Base-by-base conservation (phyloP, 2,797 vertebrate species). In the Adrianichthys oophorus region DNA sequence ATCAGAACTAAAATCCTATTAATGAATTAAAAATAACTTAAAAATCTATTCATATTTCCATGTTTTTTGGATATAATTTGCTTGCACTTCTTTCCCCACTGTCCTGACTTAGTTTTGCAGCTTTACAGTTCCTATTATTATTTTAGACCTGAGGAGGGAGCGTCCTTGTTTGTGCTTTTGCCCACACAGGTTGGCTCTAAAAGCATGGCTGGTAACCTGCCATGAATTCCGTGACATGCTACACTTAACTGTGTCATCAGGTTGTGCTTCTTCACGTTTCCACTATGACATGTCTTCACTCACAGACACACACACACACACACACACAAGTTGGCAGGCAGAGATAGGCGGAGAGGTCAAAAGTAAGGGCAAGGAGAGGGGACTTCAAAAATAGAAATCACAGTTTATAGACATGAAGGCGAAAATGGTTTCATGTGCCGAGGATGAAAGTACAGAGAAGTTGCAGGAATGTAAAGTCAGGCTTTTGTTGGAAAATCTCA, bases 41-140 rank as follows among this genome's bases (percentile, higher is more conserved):
- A 0, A 49, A 41, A 56, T 37, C 56, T 24, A 48, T 12, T 40
- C 15, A 50, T 4, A 52, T 8, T 29, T 19, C 5, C 18, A 21
- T 21, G 2, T 23, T 6, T 24, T 26, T 56, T 18, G 26, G 16
- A 8, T 2, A 1, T 19, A 6, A 56, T 18, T 43, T 3, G 32
- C 32, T 12, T 37, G 10, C 10, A 37, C 10, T 37, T 37, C 32
- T 37, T 12, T 37, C 10, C 32, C 12, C 12, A 37, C 10, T 37
- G 65, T 73, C 84, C 85, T 82, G 78, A 85, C 85, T 84, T 87
- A 84, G 84, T 64, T 74, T 61, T 0, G 6, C 61, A 58, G 58
- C 79, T 75, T 57, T 52, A 52, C 68, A 29, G 78, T 56, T 80
- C 70, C 84, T 86, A 88, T 87, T 82, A 86, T 87, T 87, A 86